Conservation (phyloP, 2,113 vertebrate species). For the Ictalurus furcatus region DNA sequence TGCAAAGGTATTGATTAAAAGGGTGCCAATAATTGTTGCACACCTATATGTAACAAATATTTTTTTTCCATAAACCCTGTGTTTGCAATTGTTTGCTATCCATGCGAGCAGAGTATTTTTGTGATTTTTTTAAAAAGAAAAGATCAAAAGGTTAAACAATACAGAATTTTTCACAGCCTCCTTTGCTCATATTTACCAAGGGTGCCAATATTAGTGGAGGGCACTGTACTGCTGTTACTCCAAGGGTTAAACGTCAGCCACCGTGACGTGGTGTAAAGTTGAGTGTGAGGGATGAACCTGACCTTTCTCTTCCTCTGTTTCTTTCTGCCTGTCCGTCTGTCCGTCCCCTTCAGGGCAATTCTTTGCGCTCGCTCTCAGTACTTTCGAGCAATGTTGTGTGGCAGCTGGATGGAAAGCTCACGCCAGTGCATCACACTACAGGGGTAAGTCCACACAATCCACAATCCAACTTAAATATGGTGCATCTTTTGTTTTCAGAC, state of each 20-base stretch:
- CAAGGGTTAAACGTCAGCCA: neutral
- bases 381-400: conserved; percentile 92
- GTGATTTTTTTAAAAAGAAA: too few relatives aligned
- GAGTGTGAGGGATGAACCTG: conserved; percentile 23
- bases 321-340: conserved; percentile 27
- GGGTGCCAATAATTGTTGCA: too few relatives aligned
- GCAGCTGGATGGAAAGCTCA: conserved; percentile 92
- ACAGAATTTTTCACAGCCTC: too few relatives aligned
- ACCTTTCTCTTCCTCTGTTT: neutral
- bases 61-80: too few relatives aligned
- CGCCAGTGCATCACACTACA: conserved; percentile 86
- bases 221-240: neutral
- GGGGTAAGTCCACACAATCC: conserved; percentile 75
- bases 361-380: conserved; percentile 91
- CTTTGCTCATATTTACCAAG: too few relatives aligned
- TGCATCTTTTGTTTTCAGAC: neutral
- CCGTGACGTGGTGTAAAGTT: conserved; percentile 4
- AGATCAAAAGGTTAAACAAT: too few relatives aligned
- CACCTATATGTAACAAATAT: too few relatives aligned
- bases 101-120: too few relatives aligned
- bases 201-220: too few relatives aligned
- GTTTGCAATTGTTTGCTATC: too few relatives aligned
- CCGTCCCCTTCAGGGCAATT: conserved; percentile 79
- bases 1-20: too few relatives aligned
- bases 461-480: neutral